Conservation (phyloP, 2,113 vertebrate species). For the Aepyceros melampus region DNA sequence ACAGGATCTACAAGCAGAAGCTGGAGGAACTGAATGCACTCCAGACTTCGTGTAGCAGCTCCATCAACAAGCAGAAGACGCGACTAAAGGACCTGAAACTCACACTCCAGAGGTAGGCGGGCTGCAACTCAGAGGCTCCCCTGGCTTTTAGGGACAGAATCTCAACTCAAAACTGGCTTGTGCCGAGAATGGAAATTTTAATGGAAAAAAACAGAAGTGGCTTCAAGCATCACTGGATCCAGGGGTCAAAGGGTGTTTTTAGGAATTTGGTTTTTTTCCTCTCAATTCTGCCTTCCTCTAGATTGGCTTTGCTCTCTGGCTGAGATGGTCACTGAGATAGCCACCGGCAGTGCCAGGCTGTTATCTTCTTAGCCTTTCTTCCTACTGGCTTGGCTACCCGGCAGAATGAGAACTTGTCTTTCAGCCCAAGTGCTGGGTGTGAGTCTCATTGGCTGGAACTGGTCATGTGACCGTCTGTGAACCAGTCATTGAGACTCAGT, state of each 20-base stretch:
- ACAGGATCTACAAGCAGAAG: constrained; percentile 94
- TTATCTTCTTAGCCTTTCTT: neutral
- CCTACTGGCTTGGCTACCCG: neutral
- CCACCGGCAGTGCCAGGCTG: neutral
- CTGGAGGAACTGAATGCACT: constrained; percentile 93
- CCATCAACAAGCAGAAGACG: constrained; percentile 92
- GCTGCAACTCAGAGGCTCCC: neutral
- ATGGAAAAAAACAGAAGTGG: neutral
- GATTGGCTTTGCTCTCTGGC: neutral
- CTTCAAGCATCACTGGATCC: neutral
- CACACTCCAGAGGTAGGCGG: constrained; percentile 84
- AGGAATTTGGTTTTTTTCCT: neutral
- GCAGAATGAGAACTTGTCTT: neutral
- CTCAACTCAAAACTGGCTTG: neutral
- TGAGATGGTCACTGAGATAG: neutral
- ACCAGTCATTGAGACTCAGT: neutral
- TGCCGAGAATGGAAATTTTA: constrained; percentile 1
- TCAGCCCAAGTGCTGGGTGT: neutral
- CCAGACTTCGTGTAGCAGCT: constrained; percentile 88
- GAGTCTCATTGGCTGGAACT: neutral
- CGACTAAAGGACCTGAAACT: constrained; percentile 85
- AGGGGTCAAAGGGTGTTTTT: neutral
- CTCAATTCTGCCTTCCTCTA: neutral
- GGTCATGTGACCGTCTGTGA: neutral
- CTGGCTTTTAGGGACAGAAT: neutral